Base-by-base conservation (phyloP, 2,888 invertebrate genomes). In the Terebella lapidaria region DNA sequence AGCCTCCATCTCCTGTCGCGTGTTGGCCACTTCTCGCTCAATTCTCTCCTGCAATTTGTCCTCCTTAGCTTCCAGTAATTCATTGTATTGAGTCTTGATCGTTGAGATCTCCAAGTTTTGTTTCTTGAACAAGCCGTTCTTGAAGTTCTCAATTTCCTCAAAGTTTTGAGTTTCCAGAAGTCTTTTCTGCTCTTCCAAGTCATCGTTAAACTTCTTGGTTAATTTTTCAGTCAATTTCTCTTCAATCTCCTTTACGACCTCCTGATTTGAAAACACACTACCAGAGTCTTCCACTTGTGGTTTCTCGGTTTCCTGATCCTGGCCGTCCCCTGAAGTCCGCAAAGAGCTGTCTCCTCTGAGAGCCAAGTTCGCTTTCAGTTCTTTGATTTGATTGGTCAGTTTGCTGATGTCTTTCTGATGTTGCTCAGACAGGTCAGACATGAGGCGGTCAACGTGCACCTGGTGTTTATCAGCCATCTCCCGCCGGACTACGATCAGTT, bases 101-200 rank as follows among this genome's bases (percentile, higher is more conserved):
- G n/a, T 35, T 24, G 29, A 20, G 15, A 35, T n/a, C 3, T 55
- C 20, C 20, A 35, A 35, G 4, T 35, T 22, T 10, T 55, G 55
- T 35, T 55, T 35, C 18, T 10, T 22, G n/a, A 20, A n/a, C 3
- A 55, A 24, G 24, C 35, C 55, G 15, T 54, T 57, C 26, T 58
- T 61, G 47, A 58, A 29, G 20, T 58, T 58, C 24, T 61, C 61
- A 18, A 58, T 26, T 3, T 56, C 61, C 27, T 58, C 58, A 25
- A 42, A 24, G n/a, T 58, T 24, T 24, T 58, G 57, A 20, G 47
- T 30, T 18, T 35, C 35, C 35, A 35, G 35, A 35, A 18, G 10
- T 35, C 18, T 35, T 35, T 18, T 35, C 35, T 15, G 35, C 35
- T 35, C 35, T 18, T 15, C 35, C 35, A 35, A 18, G 35, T 10